Evolutionary conservation across 2,113 vertebrate genomes (phyloP).

Genomic region (Toxotes jaculatrix): DNA sequence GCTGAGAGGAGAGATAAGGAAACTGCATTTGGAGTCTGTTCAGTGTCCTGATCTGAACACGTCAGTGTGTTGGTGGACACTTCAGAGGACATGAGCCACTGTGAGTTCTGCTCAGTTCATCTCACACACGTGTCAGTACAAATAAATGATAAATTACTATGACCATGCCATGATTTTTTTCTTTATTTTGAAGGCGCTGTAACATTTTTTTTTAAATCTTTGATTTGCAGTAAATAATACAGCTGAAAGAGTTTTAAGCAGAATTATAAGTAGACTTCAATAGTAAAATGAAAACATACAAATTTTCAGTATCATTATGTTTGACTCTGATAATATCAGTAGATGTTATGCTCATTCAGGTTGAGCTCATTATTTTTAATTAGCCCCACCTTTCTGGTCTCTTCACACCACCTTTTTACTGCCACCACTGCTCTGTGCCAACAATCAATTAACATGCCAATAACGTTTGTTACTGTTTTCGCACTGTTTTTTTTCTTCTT

Average conservation of each 20-base stretch:
- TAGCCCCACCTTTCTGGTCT: background rate
- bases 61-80: conserved; percentile 19
- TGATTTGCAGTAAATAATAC: background rate
- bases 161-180: background rate
- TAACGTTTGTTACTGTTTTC: background rate
- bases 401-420: background rate
- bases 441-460: background rate
- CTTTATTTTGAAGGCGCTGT: background rate
- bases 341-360: too few relatives aligned
- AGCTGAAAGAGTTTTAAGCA: background rate
- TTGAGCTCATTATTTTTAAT: conserved; percentile 3
- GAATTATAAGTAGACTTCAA: background rate
- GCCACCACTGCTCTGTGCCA: background rate
- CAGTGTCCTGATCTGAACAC: conserved; percentile 43
- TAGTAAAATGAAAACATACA: background rate
- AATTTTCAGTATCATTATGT: background rate
- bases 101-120: background rate
- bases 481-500: background rate
- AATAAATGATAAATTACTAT: background rate
- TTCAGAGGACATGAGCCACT: conserved; percentile 22
- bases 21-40: conserved; percentile 16
- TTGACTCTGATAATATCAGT: background rate
- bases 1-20: conserved; percentile 57
- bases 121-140: background rate
- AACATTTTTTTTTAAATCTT: background rate